Evolutionary conservation across 1,140 invertebrate genomes (phyloP).

Genomic region (Penaeus indicus): DNA sequence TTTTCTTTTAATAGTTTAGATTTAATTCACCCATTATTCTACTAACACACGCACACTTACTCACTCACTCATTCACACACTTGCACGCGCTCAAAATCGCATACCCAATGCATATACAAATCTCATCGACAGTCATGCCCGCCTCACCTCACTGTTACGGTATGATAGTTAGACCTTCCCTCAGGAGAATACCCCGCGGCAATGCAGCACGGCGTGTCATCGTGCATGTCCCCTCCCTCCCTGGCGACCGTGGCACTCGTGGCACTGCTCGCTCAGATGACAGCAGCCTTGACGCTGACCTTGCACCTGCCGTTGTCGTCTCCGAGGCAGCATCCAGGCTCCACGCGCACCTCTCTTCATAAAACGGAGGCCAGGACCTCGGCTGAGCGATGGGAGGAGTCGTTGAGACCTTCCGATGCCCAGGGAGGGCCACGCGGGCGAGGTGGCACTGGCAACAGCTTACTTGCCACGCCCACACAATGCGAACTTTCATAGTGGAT

Average conservation of each 20-base stretch:
- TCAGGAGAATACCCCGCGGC: slow-evolving; percentile 65
- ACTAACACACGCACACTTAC: not conserved
- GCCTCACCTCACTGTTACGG: no score
- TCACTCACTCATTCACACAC: no score
- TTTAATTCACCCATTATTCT: not conserved
- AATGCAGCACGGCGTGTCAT: slow-evolving; percentile 63
- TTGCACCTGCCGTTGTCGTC: not conserved
- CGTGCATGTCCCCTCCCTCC: slow-evolving; percentile 28
- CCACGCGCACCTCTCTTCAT: not conserved
- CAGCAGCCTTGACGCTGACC: not conserved
- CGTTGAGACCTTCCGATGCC: not conserved
- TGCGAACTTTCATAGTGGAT: no score
- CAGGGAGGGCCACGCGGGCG: no score
- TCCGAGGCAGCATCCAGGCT: not conserved
- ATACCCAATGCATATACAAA: no score
- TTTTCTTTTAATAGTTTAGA: not conserved
- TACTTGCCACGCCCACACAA: no score
- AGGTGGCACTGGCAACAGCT: no score
- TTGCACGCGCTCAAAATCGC: no score
- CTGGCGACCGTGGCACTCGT: slow-evolving; percentile 10
- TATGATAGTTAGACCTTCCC: slow-evolving; percentile 9
- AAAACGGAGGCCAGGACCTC: not conserved
- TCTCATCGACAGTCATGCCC: no score
- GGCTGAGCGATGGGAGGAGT: not conserved
- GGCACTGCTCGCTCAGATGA: not conserved